These are phyloP conservation scores for Phasianus colchicus DNA, from an alignment of 2,113 vertebrate genomes.

Conservation along the genomic window DNA sequence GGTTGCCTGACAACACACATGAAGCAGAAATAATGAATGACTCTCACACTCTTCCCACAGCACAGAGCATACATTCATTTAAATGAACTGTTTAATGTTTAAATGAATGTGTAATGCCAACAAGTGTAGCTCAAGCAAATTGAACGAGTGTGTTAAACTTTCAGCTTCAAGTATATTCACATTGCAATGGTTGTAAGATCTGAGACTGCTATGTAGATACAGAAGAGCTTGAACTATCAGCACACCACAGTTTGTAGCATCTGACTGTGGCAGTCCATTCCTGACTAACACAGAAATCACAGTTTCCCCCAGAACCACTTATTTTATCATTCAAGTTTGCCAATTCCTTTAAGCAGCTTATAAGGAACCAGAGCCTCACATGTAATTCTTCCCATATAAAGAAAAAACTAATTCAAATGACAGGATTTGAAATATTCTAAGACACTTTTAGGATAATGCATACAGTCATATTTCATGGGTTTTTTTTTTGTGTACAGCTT, in stretches of 20 bases:
- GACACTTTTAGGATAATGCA: neutral
- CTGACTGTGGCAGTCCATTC: neutral
- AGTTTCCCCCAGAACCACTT: neutral
- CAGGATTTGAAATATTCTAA: neutral
- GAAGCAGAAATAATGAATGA: neutral
- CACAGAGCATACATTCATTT: neutral
- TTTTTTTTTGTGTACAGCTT: neutral
- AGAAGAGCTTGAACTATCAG: neutral
- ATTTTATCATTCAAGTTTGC: neutral
- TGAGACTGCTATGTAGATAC: neutral
- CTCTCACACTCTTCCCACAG: neutral
- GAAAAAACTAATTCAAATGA: neutral
- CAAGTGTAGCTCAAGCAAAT: neutral
- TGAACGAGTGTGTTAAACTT: neutral
- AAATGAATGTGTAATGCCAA: neutral
- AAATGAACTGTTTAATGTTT: neutral
- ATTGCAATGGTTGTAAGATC: fast-evolving
- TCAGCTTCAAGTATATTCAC: neutral
- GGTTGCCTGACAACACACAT: neutral
- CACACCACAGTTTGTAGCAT: neutral
- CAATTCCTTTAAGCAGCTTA: neutral
- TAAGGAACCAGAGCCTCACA: neutral
- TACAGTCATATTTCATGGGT: neutral
- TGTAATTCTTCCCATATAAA: neutral
- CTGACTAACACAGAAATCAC: neutral